Base-by-base conservation (phyloP, 2,888 invertebrate species). In the Synergus itoensis region DNA sequence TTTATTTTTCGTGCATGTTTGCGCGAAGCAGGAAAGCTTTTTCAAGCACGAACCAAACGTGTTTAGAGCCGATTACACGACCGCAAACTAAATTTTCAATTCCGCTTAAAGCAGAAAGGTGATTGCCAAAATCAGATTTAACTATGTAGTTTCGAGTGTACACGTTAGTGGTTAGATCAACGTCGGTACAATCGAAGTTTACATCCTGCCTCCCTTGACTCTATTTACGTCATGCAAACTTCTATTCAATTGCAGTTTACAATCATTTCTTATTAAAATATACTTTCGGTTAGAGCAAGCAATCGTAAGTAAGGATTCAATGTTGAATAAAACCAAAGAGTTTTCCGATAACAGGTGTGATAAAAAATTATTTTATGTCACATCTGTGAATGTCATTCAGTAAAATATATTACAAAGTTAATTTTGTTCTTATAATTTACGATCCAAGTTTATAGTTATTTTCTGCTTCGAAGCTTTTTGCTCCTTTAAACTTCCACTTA, bases 361-460 rank as follows among this genome's bases (percentile, higher is more conserved):
- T n/a, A 53, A 53, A 53, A 48, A n/a, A 0, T 53, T 16, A 18
- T 48, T 45, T 69, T 4, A 48, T 45, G 14, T 69, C n/a, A 8
- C 1, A 69, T 43, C 67, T 43, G 43, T 43, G 21, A 21, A 21
- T 48, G 21, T 21, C 69, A 16, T 69, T 69, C 48, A 16, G 45
- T 28, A 45, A 16, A 69, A 69, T 69, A 69, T 16, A 69, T 45
- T 69, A 48, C 14, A 69, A 69, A 69, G 69, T 69, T 45, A 69
- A 69, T 69, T 69, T 69, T 28, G 14, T 8, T 14, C 45, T 48
- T 69, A 45, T 28, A 69, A 69, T 69, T 69, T 69, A 69, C 45
- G 69, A 69, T 43, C 45, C 4, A 69, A 69, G 69, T 69, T 67
- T 69, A 69, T 69, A 69, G 67, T 43, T 69, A 69, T 69, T 69